These are phyloP conservation scores for Brevimyrus niger DNA, from an alignment of 2,113 vertebrate species.

Conservation along the genomic window DNA sequence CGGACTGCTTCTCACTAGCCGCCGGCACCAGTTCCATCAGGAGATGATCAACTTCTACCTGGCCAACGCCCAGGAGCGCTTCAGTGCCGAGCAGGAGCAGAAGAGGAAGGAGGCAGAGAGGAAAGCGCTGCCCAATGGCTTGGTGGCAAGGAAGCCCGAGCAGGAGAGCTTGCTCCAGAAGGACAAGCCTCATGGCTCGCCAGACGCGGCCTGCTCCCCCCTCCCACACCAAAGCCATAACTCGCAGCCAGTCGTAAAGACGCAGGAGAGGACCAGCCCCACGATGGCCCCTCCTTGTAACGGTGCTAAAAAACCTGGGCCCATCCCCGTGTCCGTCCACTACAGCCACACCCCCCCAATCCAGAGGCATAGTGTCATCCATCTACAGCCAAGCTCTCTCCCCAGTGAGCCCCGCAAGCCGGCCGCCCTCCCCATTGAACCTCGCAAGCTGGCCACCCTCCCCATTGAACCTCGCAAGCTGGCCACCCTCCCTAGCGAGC, in stretches of 20 bases:
- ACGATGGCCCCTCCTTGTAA: conserved; percentile 75
- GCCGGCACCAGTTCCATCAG: conserved; percentile 95
- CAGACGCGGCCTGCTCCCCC: conserved; percentile 78
- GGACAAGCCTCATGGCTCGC: conserved; percentile 71
- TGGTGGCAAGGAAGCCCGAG: conserved; percentile 54
- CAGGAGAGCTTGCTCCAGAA: conserved; percentile 54
- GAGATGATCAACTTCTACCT: conserved; percentile 98
- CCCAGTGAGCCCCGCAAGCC: background rate
- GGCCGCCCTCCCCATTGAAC: conserved; percentile 32
- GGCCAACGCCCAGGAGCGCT: conserved; percentile 91
- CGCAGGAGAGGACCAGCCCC: conserved; percentile 78
- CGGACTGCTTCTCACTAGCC: conserved; percentile 89
- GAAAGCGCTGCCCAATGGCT: conserved; percentile 50
- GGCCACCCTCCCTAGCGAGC: conserved; percentile 69
- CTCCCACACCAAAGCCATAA: conserved; percentile 73
- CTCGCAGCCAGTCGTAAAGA: conserved; percentile 72
- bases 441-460: conserved; percentile 35
- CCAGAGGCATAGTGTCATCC: conserved; percentile 90
- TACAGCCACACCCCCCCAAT: conserved; percentile 91
- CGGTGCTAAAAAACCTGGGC: conserved; percentile 67
- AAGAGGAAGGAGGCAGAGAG: conserved; percentile 77
- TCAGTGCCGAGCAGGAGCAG: conserved; percentile 92
- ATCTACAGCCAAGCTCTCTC: conserved; percentile 52
- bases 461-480: background rate
- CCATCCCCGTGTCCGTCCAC: conserved; percentile 75